Evolutionary conservation across 1,140 invertebrate species (phyloP).

Genomic region (Matsumurasca onukii): DNA sequence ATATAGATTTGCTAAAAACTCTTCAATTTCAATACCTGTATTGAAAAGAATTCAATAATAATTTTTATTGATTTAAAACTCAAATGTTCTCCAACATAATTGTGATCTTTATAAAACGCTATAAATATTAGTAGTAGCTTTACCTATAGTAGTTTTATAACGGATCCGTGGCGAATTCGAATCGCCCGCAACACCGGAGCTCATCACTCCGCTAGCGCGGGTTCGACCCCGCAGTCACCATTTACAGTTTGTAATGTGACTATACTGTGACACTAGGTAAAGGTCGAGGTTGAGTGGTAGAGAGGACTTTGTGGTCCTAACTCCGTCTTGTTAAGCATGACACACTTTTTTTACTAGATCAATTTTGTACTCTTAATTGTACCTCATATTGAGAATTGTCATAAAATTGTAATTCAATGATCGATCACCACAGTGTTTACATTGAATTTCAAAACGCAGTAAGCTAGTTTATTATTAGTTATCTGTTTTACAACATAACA

Average conservation of each 20-base stretch:
- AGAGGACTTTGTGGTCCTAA: no score
- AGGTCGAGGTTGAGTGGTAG: no score
- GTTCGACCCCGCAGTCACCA: no score
- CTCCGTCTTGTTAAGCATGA: no score
- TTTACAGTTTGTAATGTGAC: no score
- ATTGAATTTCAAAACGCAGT: no score
- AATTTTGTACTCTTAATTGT: not conserved
- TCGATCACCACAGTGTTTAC: not conserved
- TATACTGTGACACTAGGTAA: no score
- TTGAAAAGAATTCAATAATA: not conserved
- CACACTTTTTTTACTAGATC: not conserved
- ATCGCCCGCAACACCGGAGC: no score
- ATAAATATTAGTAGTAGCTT: not conserved
- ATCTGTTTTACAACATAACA: no score
- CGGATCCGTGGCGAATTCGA: no score
- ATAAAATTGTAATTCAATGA: not conserved
- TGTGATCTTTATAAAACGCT: not conserved
- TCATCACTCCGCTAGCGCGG: no score
- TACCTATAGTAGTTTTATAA: not conserved
- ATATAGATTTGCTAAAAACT: not conserved
- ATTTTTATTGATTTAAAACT: not conserved
- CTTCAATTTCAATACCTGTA: not conserved
- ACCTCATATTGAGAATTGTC: not conserved
- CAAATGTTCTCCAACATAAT: not conserved
- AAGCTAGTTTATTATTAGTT: no score